These are phyloP conservation scores for Eristalis pertinax DNA, from an alignment of 2,888 invertebrate species.

Conservation along the genomic window DNA sequence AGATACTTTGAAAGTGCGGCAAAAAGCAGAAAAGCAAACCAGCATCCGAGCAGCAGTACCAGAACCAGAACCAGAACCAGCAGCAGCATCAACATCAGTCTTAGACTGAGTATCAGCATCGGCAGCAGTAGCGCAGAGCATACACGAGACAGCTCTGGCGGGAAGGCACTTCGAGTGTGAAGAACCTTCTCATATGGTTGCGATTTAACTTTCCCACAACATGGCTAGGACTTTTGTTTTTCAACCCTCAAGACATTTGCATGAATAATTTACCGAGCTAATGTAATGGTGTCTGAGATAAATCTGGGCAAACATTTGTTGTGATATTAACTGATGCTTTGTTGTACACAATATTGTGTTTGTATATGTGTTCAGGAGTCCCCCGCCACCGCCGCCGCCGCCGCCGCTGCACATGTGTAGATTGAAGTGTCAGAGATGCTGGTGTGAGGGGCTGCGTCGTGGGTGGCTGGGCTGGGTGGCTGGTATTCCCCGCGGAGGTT, in stretches of 20 bases:
- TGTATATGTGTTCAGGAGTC: neutral
- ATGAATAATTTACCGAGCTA: constrained; percentile 67
- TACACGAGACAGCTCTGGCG: neutral
- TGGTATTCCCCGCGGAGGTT: neutral
- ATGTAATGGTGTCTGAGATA: constrained; percentile 70
- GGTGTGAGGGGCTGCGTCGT: neutral
- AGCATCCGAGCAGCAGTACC: neutral
- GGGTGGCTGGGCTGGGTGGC: neutral
- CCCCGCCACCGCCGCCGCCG: neutral
- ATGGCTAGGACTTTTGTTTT: constrained; percentile 52
- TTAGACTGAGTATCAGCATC: neutral
- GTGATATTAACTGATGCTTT: constrained; percentile 63
- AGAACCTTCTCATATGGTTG: constrained; percentile 2
- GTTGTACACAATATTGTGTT: constrained; percentile 53
- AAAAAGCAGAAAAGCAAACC: constrained; percentile 18
- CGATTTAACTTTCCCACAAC: constrained; percentile 51
- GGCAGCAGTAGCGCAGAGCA: neutral
- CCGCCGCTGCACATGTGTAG: neutral
- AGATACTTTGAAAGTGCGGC: constrained; percentile 4
- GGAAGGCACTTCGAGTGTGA: neutral
- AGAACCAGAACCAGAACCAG: no score
- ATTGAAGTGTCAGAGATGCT: neutral
- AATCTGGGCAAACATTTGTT: constrained; percentile 66
- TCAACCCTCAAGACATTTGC: constrained; percentile 64
- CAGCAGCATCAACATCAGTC: neutral